phyloP scores from a whole-genome alignment of 2,113 vertebrate species.

The Tenebrosternarchus preto region DNA sequence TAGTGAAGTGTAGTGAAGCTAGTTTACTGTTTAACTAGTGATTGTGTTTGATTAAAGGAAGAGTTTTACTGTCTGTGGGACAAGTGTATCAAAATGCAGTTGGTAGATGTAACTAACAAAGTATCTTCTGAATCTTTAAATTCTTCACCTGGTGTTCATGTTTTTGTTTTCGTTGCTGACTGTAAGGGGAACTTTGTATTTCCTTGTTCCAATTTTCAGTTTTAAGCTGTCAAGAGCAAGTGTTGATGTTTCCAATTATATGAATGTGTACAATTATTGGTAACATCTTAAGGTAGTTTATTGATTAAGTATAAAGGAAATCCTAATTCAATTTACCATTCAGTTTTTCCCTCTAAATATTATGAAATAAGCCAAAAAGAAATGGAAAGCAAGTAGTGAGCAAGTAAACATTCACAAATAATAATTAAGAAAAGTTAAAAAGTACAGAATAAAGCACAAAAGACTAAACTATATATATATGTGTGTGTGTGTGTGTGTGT shows the following conservation, averaged over 20 bases:
- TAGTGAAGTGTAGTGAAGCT: not conserved
- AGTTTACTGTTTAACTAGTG: not conserved
- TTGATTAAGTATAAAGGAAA: no score
- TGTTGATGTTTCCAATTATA: not conserved
- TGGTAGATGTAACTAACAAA: not conserved
- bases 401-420: not conserved
- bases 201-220: not conserved
- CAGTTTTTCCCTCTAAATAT: not conserved
- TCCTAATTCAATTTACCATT: no score
- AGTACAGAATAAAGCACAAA: no score
- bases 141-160: not conserved
- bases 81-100: not conserved
- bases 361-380: not conserved
- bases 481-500: no score
- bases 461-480: no score
- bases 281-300: no score
- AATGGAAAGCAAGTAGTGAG: not conserved
- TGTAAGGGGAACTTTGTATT: not conserved
- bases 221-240: not conserved
- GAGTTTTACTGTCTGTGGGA: not conserved
- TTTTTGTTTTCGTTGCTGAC: not conserved
- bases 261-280: no score
- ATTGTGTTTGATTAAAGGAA: not conserved
- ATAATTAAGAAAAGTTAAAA: no score
- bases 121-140: not conserved